Evolutionary conservation across 92 coral and sea anemone genomes (phyloP), one percentile per base, ranked within the genome.

Genomic region (Zoanthus gigantus): DNA sequence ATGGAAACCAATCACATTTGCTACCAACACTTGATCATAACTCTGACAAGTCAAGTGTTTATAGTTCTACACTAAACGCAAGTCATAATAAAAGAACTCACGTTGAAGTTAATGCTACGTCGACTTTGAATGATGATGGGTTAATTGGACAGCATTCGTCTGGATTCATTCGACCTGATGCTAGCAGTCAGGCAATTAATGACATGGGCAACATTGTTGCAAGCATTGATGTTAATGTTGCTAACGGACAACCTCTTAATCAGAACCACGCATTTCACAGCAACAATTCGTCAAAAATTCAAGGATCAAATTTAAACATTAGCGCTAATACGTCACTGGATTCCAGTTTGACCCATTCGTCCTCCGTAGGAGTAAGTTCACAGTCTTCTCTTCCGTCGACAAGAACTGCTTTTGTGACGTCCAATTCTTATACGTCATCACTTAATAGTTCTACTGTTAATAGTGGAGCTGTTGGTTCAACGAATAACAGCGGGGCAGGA

Each of bases 181-280:
- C 96, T 7, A 95, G 98, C 58, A 93, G 95, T 89, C 98, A 95
- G 82, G 98, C 98, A 15, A 93, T 95, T 7, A 95, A 95, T 73
- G 98, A 95, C 45, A 95, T 95, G 94, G 98, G 98, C 28, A 93
- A 93, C 57, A 95, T 95, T 84, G 92, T 95, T 66, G 98, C 98
- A 16, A 95, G 91, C 83, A 95, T 95, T 48, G 98, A 95, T 71
- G 90, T 92, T 15, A 94, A 94, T 66, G 95, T 94, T 71, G 89
- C 97, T 2, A 91, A 90, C 71, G 96, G 94, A 87, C 94, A 94
- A 69, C 90, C 93, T 48, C 66, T 94, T 8, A 87, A 79, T 69
- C 84, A 87, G 44, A 89, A 88, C n/a, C 93, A 92, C 71, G 75
- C 86, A 6, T 60, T 87, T 32, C 60, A 80, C 53, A 81, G 86